Percentiles rank a stretch among this genome's conserved stretches.
phyloP scores from a whole-genome alignment of 1,140 invertebrate genomes.

The Helicorthomorpha holstii region DNA sequence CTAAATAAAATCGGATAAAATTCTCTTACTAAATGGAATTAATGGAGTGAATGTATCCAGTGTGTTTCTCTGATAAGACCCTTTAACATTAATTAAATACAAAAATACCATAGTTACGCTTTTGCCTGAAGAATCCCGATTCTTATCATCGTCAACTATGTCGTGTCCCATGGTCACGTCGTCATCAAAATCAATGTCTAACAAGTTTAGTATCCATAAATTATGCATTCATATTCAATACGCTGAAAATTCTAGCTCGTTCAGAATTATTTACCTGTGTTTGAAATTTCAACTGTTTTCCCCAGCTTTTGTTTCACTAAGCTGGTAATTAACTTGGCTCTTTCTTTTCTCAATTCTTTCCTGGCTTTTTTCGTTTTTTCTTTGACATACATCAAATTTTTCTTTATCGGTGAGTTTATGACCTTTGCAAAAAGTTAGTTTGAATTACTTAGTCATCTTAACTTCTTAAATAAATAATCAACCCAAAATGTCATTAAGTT shows the following conservation, averaged over 20 bases:
- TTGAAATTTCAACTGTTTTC: slow-evolving; percentile 2
- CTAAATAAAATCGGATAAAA: too few relatives aligned
- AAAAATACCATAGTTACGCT: background rate
- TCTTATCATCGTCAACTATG: background rate
- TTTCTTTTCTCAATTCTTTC: slow-evolving; percentile 1
- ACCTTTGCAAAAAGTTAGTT: background rate
- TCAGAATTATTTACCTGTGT: background rate
- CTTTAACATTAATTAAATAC: background rate
- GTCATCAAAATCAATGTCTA: background rate
- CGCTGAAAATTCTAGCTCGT: background rate
- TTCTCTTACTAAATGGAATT: too few relatives aligned
- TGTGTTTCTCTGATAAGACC: too few relatives aligned
- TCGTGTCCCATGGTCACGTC: background rate
- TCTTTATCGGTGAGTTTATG: background rate
- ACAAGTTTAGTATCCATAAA: background rate
- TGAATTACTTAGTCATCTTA: background rate
- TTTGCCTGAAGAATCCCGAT: background rate
- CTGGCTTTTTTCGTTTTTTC: background rate
- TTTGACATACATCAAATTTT: background rate
- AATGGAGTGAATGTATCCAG: too few relatives aligned
- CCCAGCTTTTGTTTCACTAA: background rate
- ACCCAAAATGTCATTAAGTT: background rate
- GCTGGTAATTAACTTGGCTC: background rate
- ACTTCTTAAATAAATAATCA: background rate
- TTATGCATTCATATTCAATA: background rate